Evolutionary conservation across 23 tunicate species (phyloP), one percentile per base, ranked within the genome.

Genomic region (Diplosoma virens): DNA sequence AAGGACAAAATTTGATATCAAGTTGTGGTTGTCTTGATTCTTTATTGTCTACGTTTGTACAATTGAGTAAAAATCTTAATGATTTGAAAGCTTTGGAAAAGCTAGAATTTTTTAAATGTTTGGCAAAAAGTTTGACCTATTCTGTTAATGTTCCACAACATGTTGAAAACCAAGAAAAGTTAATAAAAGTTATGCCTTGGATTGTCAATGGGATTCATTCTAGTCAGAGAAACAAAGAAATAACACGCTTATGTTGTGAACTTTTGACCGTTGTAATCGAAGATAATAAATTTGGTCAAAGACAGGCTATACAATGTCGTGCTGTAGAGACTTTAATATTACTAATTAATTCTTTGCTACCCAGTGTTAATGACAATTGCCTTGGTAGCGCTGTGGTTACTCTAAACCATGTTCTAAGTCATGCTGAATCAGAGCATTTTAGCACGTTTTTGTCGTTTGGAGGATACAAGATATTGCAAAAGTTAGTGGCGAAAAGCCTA

Each of bases 81-180:
- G n/a, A n/a, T n/a, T n/a, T n/a, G n/a, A n/a, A n/a, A n/a, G n/a
- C n/a, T n/a, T n/a, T n/a, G n/a, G n/a, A 67, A 7, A n/a, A 36
- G 11, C 3, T 67, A 7, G 74, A 67, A 67, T 37, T 50, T 47
- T 72, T 47, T 3, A 72, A 29, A 29, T 33, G 47, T 22, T 7
- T 48, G 3, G 14, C 36, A 1, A 72, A 72, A 25, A 48, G 34
- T 25, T 72, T 72, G 35, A 21, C 78, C 25, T 72, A 72, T 48
- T 17, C 78, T 24, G 61, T 37, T 1, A 72, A 25, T 37, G 78
- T 72, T 21, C 78, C 78, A 20, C 78, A 47, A 72, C 47, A 72
- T 72, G 33, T 47, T 2, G 61, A 72, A 47, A 72, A 72, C 25
- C 78, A 72, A 33, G 27, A 47, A 7, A 26, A 72, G 18, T 3